These are phyloP conservation scores for Calameuta pallipes DNA, from an alignment of 2,888 invertebrate species.

Conservation along the genomic window DNA sequence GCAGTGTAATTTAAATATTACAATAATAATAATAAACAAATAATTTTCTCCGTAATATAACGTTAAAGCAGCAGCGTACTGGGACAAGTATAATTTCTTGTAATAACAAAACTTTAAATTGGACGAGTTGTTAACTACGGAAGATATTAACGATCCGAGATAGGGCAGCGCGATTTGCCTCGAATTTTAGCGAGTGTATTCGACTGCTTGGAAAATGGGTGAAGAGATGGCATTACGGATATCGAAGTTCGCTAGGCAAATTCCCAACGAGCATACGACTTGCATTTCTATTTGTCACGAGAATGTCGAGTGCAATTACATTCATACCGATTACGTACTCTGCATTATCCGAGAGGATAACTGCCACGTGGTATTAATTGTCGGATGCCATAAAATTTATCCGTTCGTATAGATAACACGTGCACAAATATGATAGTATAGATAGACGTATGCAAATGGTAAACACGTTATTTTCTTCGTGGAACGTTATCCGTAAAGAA, in stretches of 20 bases:
- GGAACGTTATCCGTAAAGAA: not conserved
- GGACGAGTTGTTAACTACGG: conserved; percentile 30
- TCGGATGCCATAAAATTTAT: not conserved
- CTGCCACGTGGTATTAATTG: not conserved
- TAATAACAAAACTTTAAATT: conserved; percentile 35
- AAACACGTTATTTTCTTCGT: not conserved
- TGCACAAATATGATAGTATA: too few relatives aligned
- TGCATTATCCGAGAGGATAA: not conserved
- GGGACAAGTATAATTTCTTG: conserved; percentile 22
- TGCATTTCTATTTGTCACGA: not conserved
- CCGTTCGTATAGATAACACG: not conserved
- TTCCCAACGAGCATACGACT: not conserved
- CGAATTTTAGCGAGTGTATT: not conserved
- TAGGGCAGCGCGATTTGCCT: not conserved
- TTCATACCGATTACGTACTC: conserved; percentile 18
- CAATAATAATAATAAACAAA: not conserved
- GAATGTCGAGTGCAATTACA: conserved; percentile 15
- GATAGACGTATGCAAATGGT: not conserved
- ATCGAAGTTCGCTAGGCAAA: conserved; percentile 1
- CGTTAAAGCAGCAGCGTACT: not conserved
- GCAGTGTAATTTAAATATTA: not conserved
- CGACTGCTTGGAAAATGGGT: not conserved
- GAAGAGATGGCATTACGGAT: not conserved
- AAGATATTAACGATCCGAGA: conserved; percentile 22
- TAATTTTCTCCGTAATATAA: not conserved